These are phyloP conservation scores for Protophormia terraenovae DNA, from an alignment of 2,888 invertebrate species.

Conservation along the genomic window DNA sequence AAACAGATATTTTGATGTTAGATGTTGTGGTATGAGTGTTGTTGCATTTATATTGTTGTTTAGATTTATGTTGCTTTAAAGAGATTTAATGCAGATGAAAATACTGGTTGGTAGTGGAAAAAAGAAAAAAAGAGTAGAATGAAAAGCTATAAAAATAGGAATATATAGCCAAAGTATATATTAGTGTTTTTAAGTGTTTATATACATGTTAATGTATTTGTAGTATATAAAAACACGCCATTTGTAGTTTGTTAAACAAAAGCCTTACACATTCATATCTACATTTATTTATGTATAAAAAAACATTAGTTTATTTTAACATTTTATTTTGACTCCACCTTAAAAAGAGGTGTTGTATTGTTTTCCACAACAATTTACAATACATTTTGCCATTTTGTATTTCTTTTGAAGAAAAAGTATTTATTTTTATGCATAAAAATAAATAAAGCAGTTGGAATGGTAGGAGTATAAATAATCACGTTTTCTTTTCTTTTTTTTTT, in stretches of 20 bases:
- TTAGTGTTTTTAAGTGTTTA: not conserved
- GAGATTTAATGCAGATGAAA: conserved; percentile 1
- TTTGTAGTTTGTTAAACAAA: conserved; percentile 33
- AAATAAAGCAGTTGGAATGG: too few relatives aligned
- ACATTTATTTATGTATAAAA: not conserved
- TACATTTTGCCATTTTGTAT: conserved; percentile 26
- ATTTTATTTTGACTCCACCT: conserved; percentile 25
- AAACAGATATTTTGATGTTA: not conserved
- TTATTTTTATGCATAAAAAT: too few relatives aligned
- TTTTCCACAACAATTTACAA: conserved; percentile 22
- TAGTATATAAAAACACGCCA: not conserved
- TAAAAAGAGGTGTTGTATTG: conserved; percentile 12
- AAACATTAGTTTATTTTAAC: conserved; percentile 25
- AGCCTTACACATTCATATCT: not conserved
- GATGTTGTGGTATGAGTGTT: not conserved
- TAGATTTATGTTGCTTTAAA: conserved; percentile 11
- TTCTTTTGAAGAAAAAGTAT: conserved; percentile 27
- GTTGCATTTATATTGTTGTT: conserved; percentile 16
- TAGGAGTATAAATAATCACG: too few relatives aligned
- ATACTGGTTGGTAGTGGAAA: not conserved
- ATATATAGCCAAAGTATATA: not conserved
- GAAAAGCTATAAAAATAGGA: not conserved
- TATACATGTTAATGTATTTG: not conserved
- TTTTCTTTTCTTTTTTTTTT: not conserved
- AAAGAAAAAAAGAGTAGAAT: not conserved